Base-by-base conservation (phyloP, 2,888 invertebrate species). In the Phortica okadai region DNA sequence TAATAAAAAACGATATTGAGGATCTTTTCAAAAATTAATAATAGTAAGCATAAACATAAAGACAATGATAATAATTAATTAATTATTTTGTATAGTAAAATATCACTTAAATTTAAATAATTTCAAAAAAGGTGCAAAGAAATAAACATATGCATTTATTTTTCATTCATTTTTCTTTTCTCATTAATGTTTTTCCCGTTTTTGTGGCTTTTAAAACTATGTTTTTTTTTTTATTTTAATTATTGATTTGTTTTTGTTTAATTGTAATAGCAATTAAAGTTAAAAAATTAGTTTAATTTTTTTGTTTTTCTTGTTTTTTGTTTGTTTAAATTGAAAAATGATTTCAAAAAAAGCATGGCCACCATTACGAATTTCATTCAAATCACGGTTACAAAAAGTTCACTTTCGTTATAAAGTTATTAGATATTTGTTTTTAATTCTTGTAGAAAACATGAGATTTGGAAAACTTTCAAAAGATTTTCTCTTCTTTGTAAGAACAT, bases 281-380 rank as follows among this genome's bases (percentile, higher is more conserved):
- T 83, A 75, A 81, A 82, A 88, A 83, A 88, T 88, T 86, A 88
- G 85, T 88, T 88, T 83, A 87, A 85, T 80, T 81, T 77, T 77
- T 86, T 81, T 75, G 76, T 77, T 73, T 59, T 54, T 74, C 58
- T 75, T 79, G 82, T 80, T 79, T 69, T 42, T 44, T 16, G 42
- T 41, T 75, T 70, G 50, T 44, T 75, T 64, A 75, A 41, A 69
- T 84, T 86, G 78, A 86, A 80, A 70, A 59, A 64, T 72, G 69
- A 69, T 70, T 75, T 50, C 16, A 82, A 81, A 58, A 82, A 80
- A 82, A 78, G 77, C 86, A 90, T 89, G 89, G 89, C 89, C 90
- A 90, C 90, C 88, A 90, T 89, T 87, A 90, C 86, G 90, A 89
- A 90, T 90, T 89, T 89, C 85, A 89, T 89, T 90, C 88, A 87